These are phyloP conservation scores for Prolemur simus DNA, from an alignment of 2,113 vertebrate genomes.

Conservation along the genomic window DNA sequence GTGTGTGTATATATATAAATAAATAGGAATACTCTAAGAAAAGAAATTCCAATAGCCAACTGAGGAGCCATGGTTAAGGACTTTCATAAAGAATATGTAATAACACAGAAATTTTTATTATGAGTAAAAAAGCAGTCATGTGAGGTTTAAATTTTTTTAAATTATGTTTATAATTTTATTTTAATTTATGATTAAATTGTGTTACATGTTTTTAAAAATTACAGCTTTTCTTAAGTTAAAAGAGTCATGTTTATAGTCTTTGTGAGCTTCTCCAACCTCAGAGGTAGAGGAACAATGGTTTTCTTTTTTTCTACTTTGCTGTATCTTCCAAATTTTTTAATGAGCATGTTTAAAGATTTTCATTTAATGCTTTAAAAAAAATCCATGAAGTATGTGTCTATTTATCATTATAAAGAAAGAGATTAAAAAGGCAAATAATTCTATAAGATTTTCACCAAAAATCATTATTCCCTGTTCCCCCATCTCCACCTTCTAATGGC, in stretches of 20 bases:
- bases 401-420: neutral
- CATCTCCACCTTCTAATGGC: neutral
- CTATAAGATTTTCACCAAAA: neutral
- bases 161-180: neutral
- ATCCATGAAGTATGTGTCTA: neutral
- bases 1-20: too few species aligned
- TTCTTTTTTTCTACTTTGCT: neutral
- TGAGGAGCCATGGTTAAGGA: neutral
- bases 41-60: neutral
- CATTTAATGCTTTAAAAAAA: neutral
- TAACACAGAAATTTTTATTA: neutral
- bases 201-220: neutral
- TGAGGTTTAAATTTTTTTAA: neutral
- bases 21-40: neutral
- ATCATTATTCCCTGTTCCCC: neutral
- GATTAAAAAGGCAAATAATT: neutral
- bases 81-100: neutral
- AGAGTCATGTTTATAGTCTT: neutral
- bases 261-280: neutral
- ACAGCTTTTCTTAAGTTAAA: neutral
- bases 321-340: neutral
- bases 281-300: neutral
- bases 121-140: neutral
- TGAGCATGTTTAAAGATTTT: neutral
- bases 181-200: neutral